phyloP scores from a whole-genome alignment of 2,797 vertebrate genomes.

The Calcarius lapponicus region DNA sequence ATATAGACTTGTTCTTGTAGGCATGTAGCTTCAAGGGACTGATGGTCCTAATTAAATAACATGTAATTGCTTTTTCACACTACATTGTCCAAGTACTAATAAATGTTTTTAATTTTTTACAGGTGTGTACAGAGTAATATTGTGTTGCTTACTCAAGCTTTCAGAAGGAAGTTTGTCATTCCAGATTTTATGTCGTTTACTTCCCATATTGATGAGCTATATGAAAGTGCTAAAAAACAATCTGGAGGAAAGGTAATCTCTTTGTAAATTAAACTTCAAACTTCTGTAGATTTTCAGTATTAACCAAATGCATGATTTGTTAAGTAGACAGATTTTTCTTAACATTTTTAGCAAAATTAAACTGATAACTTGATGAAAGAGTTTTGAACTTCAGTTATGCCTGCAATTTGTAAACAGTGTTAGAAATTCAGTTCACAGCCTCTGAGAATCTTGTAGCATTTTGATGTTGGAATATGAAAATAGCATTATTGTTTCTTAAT shows the following conservation, averaged over 20 bases:
- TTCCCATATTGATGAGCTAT: conserved; percentile 93
- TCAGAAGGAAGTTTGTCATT: conserved; percentile 98
- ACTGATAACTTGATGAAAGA: background rate
- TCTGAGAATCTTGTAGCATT: background rate
- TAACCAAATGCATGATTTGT: background rate
- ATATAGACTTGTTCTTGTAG: background rate
- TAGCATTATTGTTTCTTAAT: background rate
- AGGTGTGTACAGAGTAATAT: conserved; percentile 99
- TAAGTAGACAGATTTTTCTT: background rate
- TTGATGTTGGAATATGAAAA: background rate
- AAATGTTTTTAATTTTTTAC: background rate
- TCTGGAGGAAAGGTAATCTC: conserved; percentile 90
- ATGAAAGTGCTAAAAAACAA: conserved; percentile 88
- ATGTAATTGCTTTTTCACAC: background rate
- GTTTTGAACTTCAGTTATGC: background rate
- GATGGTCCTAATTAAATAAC: background rate
- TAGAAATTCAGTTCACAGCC: background rate
- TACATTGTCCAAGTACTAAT: background rate
- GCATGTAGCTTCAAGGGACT: background rate
- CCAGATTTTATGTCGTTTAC: conserved; percentile 96
- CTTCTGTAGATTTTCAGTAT: background rate
- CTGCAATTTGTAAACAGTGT: background rate
- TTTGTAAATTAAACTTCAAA: background rate
- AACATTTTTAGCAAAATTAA: background rate
- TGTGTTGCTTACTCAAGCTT: conserved; percentile 96